phyloP scores from a whole-genome alignment of 2,888 invertebrate genomes.

The Lacanobia oleracea region DNA sequence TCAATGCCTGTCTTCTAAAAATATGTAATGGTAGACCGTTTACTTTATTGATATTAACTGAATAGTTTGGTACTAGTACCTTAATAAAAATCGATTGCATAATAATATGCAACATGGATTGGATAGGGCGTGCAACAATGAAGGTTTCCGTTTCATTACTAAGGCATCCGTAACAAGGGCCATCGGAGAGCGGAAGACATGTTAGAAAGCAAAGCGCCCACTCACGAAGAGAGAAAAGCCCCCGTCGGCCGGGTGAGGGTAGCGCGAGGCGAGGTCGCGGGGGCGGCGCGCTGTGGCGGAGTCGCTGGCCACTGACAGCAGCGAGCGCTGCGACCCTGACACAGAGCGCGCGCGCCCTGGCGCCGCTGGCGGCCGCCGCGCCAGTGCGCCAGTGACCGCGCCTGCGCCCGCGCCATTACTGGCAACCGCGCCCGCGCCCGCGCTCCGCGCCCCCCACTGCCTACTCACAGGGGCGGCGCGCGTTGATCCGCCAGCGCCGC shows the following conservation, averaged over 20 bases:
- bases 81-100: slow-evolving; percentile 2
- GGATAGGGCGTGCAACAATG: background rate
- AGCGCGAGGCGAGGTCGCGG: slow-evolving; percentile 84
- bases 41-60: too few species aligned
- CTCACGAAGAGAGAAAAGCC: slow-evolving; percentile 90
- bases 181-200: slow-evolving; percentile 75
- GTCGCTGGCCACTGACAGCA: slow-evolving; percentile 89
- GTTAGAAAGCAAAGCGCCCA: slow-evolving; percentile 90
- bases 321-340: slow-evolving; percentile 86
- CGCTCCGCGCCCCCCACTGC: slow-evolving; percentile 88
- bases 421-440: slow-evolving; percentile 72
- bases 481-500: slow-evolving; percentile 87
- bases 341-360: slow-evolving; percentile 74
- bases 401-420: slow-evolving; percentile 75
- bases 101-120: background rate
- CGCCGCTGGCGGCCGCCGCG: slow-evolving; percentile 71
- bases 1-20: too few species aligned
- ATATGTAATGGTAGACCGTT: too few species aligned
- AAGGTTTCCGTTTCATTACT: background rate
- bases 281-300: slow-evolving; percentile 87
- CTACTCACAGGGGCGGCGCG: slow-evolving; percentile 90
- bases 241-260: slow-evolving; percentile 84
- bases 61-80: too few species aligned
- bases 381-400: slow-evolving; percentile 71
- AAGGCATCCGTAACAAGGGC: slow-evolving; percentile 63